Conservation (phyloP, 2,113 vertebrate genomes). For the Hemicordylus capensis region DNA sequence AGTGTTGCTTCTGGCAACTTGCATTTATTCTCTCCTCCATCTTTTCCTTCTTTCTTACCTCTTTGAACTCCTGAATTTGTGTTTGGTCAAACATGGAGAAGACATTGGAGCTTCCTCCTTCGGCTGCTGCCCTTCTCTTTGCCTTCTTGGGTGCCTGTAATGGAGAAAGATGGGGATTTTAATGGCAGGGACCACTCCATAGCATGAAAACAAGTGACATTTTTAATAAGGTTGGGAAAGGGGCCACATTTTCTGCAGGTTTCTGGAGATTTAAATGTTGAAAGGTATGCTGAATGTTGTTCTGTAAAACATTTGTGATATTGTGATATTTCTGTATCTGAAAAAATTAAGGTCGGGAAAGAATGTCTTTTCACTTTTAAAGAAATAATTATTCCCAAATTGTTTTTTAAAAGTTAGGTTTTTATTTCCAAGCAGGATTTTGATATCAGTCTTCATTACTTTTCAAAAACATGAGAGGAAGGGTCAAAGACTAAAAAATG, state of each 20-base stretch:
- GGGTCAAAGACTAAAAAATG: not conserved
- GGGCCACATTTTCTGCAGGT: not conserved
- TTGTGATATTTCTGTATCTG: not conserved
- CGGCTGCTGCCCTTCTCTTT: constrained; percentile 85
- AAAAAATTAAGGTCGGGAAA: not conserved
- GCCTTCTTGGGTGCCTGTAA: constrained; percentile 90
- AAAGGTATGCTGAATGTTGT: not conserved
- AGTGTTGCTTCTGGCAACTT: not conserved
- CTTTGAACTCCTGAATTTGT: constrained; percentile 96
- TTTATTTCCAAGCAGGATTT: not conserved
- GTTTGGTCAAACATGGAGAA: constrained; percentile 97
- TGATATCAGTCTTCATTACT: not conserved
- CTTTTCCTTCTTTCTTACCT: constrained; percentile 75
- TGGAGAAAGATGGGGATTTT: not conserved
- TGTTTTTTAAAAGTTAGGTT: not conserved
- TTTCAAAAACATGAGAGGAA: not conserved
- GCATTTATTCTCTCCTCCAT: not conserved
- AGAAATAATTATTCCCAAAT: not conserved
- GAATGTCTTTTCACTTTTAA: not conserved
- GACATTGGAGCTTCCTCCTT: constrained; percentile 87
- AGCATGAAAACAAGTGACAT: not conserved
- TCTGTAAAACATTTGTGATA: not conserved
- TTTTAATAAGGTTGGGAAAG: not conserved
- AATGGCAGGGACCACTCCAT: not conserved
- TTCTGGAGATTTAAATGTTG: not conserved